phyloP scores from a whole-genome alignment of 2,113 vertebrate species.

The Oxyura jamaicensis region DNA sequence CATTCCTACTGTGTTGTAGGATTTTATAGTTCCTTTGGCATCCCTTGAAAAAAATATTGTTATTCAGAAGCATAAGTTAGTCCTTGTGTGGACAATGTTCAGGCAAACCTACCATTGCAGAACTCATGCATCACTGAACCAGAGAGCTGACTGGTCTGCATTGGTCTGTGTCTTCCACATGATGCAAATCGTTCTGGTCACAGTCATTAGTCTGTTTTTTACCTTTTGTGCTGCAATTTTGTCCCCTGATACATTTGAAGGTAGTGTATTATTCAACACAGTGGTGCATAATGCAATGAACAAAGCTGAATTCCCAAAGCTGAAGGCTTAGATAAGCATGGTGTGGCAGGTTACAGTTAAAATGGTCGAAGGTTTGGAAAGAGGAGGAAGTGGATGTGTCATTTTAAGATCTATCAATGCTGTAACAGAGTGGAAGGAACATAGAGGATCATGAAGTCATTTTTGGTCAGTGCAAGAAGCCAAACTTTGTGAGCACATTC shows the following conservation, averaged over 20 bases:
- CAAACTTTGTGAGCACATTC: neutral
- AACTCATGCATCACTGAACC: neutral
- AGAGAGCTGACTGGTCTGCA: neutral
- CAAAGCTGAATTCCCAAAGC: neutral
- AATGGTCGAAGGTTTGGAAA: rapidly evolving
- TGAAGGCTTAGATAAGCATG: rapidly evolving
- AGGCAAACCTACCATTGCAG: neutral
- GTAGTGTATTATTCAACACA: neutral
- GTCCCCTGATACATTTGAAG: neutral
- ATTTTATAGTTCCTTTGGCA: neutral
- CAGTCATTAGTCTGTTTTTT: neutral
- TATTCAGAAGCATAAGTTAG: neutral
- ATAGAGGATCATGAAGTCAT: neutral
- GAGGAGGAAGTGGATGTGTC: neutral
- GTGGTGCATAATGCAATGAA: rapidly evolving
- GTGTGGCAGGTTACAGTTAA: neutral
- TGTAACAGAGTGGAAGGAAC: neutral
- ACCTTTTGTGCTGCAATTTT: neutral
- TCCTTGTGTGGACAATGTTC: neutral
- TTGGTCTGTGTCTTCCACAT: rapidly evolving
- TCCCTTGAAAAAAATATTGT: neutral
- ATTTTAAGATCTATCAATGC: neutral
- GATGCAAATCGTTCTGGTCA: neutral
- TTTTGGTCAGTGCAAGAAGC: neutral
- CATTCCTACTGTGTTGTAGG: neutral